phyloP scores from a whole-genome alignment of 2,113 vertebrate genomes.

The Hippocampus guttulatus region DNA sequence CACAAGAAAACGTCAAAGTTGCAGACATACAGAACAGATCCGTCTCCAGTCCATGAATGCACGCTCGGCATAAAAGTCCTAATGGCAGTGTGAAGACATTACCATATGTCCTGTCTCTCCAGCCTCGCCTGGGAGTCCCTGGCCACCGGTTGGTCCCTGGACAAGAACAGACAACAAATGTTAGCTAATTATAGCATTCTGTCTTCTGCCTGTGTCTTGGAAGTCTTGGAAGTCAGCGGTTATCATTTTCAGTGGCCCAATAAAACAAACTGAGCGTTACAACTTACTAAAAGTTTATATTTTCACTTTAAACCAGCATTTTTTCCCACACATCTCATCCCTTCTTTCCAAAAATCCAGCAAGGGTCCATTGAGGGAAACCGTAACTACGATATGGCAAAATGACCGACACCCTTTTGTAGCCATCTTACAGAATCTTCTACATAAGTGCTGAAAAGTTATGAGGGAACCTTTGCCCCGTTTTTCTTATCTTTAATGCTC shows the following conservation, averaged over 20 bases:
- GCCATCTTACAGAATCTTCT: neutral
- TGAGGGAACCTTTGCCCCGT: too few relatives aligned
- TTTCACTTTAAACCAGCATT: neutral
- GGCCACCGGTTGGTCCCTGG: slow-evolving; percentile 82
- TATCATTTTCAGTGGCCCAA: neutral
- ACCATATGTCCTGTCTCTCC: slow-evolving; percentile 91
- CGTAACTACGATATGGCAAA: neutral
- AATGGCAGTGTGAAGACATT: neutral
- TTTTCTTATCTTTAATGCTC: too few relatives aligned
- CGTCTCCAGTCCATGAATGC: neutral
- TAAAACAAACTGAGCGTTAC: neutral
- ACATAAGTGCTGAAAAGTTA: neutral
- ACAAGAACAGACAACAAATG: neutral
- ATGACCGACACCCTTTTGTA: neutral
- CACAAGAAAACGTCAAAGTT: neutral
- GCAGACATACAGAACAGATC: neutral
- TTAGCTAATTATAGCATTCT: neutral
- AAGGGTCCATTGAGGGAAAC: neutral
- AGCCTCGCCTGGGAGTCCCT: slow-evolving; percentile 85
- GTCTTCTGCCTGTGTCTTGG: too few relatives aligned
- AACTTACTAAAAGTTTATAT: neutral
- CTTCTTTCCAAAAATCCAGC: neutral
- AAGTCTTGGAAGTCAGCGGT: neutral
- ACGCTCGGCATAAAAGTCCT: neutral
- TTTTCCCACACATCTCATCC: neutral